Percentiles rank a stretch among this genome's conserved stretches.
Conservation (phyloP, 2,113 vertebrate genomes). For the Gnathonemus echidnorhynchus region DNA sequence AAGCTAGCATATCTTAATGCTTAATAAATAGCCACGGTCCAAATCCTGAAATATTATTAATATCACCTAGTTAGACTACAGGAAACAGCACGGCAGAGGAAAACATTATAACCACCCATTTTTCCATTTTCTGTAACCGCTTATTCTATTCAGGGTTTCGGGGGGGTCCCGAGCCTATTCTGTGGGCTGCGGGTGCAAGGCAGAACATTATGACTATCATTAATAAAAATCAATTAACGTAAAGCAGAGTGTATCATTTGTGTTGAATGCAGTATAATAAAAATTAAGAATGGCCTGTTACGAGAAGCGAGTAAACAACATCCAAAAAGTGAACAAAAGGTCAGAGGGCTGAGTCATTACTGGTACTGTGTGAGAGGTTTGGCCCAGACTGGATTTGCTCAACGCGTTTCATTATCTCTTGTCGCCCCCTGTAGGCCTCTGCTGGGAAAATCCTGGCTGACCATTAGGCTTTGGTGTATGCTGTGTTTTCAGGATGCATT, state of each 20-base stretch:
- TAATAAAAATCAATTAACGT: background rate
- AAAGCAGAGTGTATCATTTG: background rate
- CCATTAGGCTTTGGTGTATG: background rate
- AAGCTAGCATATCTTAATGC: background rate
- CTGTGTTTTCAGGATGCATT: background rate
- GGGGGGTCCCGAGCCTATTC: background rate
- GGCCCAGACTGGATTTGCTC: background rate
- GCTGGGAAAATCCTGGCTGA: background rate
- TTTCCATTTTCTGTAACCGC: no score
- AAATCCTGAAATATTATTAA: background rate
- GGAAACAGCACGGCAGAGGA: background rate
- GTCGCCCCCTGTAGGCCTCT: slow-evolving; percentile 20
- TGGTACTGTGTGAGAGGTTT: background rate
- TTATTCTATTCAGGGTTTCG: no score
- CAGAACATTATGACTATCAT: background rate
- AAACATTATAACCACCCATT: background rate
- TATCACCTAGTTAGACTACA: background rate
- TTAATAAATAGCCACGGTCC: background rate
- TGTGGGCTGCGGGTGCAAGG: background rate
- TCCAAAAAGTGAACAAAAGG: background rate
- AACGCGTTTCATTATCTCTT: background rate
- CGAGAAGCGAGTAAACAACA: background rate
- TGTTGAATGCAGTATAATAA: background rate
- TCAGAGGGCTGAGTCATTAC: background rate
- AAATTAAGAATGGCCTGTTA: background rate